A percentile compares a stretch with the other conserved stretches of the same genome.
phyloP scores from a whole-genome alignment of 2,888 invertebrate genomes.

The Lottia scabra region DNA sequence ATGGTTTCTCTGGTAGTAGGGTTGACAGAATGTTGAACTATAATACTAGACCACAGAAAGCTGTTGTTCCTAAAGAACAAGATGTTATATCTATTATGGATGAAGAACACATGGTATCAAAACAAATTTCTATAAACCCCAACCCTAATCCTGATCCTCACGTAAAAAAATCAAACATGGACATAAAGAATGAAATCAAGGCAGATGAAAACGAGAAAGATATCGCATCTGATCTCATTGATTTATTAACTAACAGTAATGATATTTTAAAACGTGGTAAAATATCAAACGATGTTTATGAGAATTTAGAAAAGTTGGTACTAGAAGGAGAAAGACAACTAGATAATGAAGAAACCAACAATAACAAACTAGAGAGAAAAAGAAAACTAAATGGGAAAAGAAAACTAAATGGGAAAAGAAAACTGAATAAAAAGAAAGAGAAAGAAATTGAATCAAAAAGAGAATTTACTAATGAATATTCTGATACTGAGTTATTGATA shows the following conservation, averaged over 20 bases:
- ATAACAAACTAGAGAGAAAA: not conserved
- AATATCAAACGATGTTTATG: too few species aligned
- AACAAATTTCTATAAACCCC: conserved; percentile 34
- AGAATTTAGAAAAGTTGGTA: not conserved
- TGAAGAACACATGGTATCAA: conserved; percentile 35
- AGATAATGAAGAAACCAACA: not conserved
- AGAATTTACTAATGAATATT: not conserved
- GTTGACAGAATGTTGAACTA: not conserved
- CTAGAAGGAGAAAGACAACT: not conserved
- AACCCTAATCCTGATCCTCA: not conserved
- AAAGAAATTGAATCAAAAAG: too few species aligned
- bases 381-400: not conserved
- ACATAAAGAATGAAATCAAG: not conserved
- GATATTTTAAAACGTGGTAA: too few species aligned
- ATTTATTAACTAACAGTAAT: too few species aligned
- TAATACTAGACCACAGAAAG: conserved; percentile 4
- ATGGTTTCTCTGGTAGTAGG: conserved; percentile 26
- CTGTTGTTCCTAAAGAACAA: conserved; percentile 28
- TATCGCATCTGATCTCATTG: too few species aligned
- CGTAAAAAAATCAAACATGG: not conserved
- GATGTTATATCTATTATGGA: conserved; percentile 33
- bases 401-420: conserved; percentile 8
- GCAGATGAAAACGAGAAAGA: not conserved
- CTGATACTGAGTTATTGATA: not conserved
- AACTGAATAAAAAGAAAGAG: conserved; percentile 6